Conservation (phyloP, 2,888 invertebrate genomes). For the Mystacides longicornis region DNA sequence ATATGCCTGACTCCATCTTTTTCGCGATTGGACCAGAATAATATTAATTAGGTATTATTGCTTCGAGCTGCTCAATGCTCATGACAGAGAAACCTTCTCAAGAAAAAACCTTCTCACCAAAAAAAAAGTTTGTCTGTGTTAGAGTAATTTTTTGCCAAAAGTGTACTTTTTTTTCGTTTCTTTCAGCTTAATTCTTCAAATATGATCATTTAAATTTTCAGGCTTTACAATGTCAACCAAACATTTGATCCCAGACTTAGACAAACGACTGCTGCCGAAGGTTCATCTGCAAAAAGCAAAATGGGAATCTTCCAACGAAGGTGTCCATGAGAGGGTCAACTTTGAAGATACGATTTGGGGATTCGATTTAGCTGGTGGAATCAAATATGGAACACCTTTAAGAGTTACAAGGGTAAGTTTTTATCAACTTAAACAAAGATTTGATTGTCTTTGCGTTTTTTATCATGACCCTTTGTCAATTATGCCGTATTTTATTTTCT, state of each 20-base stretch:
- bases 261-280: conserved; percentile 19
- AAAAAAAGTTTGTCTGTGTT: too few relatives aligned
- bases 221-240: neutral
- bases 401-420: conserved; percentile 38
- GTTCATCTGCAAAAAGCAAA: conserved; percentile 35
- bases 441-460: neutral
- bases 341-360: conserved; percentile 44
- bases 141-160: too few relatives aligned
- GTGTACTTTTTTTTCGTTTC: neutral
- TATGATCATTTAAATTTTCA: neutral
- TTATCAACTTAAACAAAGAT: neutral
- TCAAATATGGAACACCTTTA: conserved; percentile 38
- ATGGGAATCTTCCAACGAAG: conserved; percentile 42
- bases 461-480: too few relatives aligned
- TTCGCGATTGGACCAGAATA: too few relatives aligned
- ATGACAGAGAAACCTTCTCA: too few relatives aligned
- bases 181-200: neutral
- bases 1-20: too few relatives aligned
- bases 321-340: conserved; percentile 42
- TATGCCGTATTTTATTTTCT: too few relatives aligned
- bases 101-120: too few relatives aligned
- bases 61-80: too few relatives aligned
- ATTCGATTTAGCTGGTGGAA: conserved; percentile 40
- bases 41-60: too few relatives aligned
- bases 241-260: conserved; percentile 10